phyloP scores from a whole-genome alignment of 1,140 invertebrate genomes.

The Diorhabda sublineata region DNA sequence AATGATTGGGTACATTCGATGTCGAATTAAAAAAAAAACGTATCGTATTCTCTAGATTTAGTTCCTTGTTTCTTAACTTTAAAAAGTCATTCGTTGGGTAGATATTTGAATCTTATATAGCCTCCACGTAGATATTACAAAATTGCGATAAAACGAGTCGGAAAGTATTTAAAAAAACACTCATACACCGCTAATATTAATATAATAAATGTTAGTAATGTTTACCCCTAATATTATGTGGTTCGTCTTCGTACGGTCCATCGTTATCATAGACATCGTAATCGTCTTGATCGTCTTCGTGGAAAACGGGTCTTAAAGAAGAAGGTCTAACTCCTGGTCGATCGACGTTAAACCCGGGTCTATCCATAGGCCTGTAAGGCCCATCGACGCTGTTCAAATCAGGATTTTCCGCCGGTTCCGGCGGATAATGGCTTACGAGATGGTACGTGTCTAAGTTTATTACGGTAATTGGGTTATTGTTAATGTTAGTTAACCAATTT shows the following conservation, averaged over 20 bases:
- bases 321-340: not conserved
- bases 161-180: no score
- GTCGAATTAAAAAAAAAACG: no score
- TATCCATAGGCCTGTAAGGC: constrained; percentile 49
- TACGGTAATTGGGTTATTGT: constrained; percentile 14
- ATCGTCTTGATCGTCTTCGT: constrained; percentile 16
- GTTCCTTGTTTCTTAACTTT: no score
- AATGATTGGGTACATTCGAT: no score
- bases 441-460: constrained; percentile 54
- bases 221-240: constrained; percentile 26
- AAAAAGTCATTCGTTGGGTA: no score
- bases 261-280: constrained; percentile 11
- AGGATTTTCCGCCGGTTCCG: constrained; percentile 44
- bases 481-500: constrained; percentile 10
- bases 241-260: constrained; percentile 7
- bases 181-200: not conserved
- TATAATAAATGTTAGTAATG: not conserved
- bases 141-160: no score
- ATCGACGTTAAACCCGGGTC: constrained; percentile 30
- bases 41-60: no score
- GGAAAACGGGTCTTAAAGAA: constrained; percentile 14
- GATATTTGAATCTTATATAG: no score
- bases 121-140: no score
- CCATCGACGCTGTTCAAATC: constrained; percentile 48
- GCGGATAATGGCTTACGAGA: constrained; percentile 56